phyloP scores from a whole-genome alignment of 2,888 invertebrate species.

The Tubulanus polymorphus region DNA sequence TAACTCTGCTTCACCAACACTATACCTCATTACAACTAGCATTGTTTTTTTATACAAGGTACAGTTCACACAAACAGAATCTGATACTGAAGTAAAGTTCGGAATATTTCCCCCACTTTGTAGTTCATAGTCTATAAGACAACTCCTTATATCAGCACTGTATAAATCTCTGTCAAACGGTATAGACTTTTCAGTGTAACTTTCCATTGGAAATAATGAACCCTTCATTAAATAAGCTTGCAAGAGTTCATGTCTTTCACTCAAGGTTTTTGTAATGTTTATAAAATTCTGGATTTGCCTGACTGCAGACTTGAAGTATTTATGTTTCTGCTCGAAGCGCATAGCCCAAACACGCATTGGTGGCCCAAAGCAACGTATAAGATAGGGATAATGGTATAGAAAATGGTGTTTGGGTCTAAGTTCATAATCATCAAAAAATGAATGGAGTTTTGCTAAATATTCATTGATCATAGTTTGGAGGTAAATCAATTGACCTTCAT shows the following conservation, averaged over 20 bases:
- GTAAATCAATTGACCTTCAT: neutral
- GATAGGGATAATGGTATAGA: constrained; percentile 15
- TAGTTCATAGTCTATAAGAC: neutral
- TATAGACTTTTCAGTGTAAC: neutral
- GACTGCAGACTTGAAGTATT: constrained; percentile 20
- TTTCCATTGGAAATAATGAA: constrained; percentile 2
- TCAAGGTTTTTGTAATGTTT: constrained; percentile 12
- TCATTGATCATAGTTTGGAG: constrained; percentile 6
- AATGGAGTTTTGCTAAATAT: constrained; percentile 2
- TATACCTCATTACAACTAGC: too few relatives aligned
- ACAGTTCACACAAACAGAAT: too few relatives aligned
- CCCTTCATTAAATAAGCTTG: constrained; percentile 15
- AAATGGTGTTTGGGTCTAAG: constrained; percentile 17
- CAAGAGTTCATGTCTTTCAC: constrained; percentile 18
- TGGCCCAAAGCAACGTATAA: constrained; percentile 15
- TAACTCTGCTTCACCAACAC: too few relatives aligned
- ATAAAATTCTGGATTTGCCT: constrained; percentile 15
- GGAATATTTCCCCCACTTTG: neutral
- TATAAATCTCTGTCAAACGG: neutral
- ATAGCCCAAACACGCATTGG: constrained; percentile 13
- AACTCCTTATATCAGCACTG: neutral
- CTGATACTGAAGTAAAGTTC: too few relatives aligned
- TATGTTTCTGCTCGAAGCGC: constrained; percentile 18
- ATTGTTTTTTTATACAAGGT: too few relatives aligned
- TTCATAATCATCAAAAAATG: constrained; percentile 5